Evolutionary conservation across 1,140 invertebrate species (phyloP), one percentile per base, ranked within the genome.

Genomic region (Tribolium madens): DNA sequence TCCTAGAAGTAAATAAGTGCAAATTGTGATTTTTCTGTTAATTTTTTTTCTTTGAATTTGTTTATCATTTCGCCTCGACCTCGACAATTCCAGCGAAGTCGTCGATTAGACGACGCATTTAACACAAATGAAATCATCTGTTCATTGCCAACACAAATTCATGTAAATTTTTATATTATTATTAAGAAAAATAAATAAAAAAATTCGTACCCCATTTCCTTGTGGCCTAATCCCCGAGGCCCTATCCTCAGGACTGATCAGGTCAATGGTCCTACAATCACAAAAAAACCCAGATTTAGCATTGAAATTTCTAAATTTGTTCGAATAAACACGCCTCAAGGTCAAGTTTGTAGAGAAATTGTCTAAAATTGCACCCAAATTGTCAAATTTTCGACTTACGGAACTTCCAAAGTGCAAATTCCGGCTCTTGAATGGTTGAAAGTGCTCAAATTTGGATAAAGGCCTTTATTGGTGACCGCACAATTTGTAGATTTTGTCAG

Each of bases 141-240:
- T 57, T 57, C 17, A 57, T 57, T 57, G 52, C 52, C 7, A 70
- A 76, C 17, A 15, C 13, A 48, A 26, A 26, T 42, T 0, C 7
- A 46, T 70, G 15, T 6, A 46, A 14, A 73, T 71, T 21, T 70
- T 31, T 46, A 4, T 26, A 26, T 26, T 26, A 1, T 3, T 26
- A 1, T 26, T 1, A 5, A 26, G 2, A 26, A 26, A 26, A 26
- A 26, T 13, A 57, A 3, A 21, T 15, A 0, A 14, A n/a, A 18
- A 33, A 10, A 48, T 46, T 73, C 84, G 82, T 77, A 84, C 84
- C 33, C 82, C 84, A 79, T 84, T 84, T 71, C 84, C 83, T 46
- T 75, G 52, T 13, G 80, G 82, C 13, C 80, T 73, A 12, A 75
- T 52, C 47, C 76, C 77, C 17, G 42, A 14, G 7, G 31, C n/a